Percentiles rank a stretch among this genome's conserved stretches.
Evolutionary conservation across 2,888 invertebrate species (phyloP).

Genomic region (Malacosoma neustria): DNA sequence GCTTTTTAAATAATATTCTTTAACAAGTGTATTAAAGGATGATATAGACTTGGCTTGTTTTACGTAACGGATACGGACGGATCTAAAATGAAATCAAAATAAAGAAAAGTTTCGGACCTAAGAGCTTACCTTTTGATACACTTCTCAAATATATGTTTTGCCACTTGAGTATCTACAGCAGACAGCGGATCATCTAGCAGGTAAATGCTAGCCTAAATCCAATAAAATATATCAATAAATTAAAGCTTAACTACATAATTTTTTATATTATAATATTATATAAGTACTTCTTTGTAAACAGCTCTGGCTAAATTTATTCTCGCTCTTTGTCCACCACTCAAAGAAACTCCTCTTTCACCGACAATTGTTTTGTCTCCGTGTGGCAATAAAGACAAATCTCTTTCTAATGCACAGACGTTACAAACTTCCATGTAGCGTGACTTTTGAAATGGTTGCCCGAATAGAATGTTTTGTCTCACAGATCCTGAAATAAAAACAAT

Average conservation of each 20-base stretch:
- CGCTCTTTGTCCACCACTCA: constrained; percentile 89
- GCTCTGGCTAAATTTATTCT: constrained; percentile 77
- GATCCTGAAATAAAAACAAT: constrained; percentile 74
- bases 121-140: constrained; percentile 69
- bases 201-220: constrained; percentile 81
- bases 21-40: too few relatives aligned
- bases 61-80: too few relatives aligned
- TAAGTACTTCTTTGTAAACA: constrained; percentile 76
- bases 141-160: constrained; percentile 80
- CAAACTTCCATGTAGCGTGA: constrained; percentile 79
- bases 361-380: constrained; percentile 89
- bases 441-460: constrained; percentile 82
- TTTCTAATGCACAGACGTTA: constrained; percentile 80
- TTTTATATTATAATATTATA: too few relatives aligned
- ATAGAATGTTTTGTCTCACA: constrained; percentile 93
- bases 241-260: too few relatives aligned
- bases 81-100: too few relatives aligned
- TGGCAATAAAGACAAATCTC: constrained; percentile 84
- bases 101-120: background rate
- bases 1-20: too few relatives aligned
- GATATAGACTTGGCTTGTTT: too few relatives aligned
- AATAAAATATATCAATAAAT: constrained; percentile 14
- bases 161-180: constrained; percentile 83
- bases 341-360: constrained; percentile 88
- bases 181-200: constrained; percentile 84